Evolutionary conservation across 2,113 vertebrate genomes (phyloP).

Genomic region (Heloderma charlesbogerti): DNA sequence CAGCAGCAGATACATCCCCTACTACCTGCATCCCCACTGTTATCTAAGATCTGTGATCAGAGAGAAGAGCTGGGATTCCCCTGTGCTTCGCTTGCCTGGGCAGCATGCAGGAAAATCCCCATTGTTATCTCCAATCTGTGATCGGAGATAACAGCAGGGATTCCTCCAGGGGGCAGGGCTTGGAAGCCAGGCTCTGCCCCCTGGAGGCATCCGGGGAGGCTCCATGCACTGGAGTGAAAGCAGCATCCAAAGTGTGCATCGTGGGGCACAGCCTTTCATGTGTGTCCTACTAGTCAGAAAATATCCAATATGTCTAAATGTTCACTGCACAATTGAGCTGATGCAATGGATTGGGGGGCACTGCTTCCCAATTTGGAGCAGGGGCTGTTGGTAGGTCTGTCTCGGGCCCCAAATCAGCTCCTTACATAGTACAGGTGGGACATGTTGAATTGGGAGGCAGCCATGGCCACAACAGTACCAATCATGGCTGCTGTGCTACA

Average conservation of each 20-base stretch:
- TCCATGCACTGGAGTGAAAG: too few species aligned
- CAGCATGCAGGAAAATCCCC: too few species aligned
- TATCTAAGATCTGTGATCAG: too few species aligned
- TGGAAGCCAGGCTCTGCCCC: too few species aligned
- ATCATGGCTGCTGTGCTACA: not conserved
- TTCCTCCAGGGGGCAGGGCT: too few species aligned
- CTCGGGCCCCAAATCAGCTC: not conserved
- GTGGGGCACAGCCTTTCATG: not conserved
- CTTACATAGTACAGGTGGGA: not conserved
- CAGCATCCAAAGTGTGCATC: not conserved
- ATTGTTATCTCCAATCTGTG: too few species aligned
- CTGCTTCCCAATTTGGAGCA: not conserved
- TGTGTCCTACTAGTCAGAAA: not conserved
- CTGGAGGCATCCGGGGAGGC: too few species aligned
- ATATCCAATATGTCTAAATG: not conserved
- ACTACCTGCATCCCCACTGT: too few species aligned
- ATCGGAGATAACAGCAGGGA: too few species aligned
- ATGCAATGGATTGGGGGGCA: not conserved
- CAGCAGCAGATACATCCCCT: too few species aligned
- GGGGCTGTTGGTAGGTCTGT: not conserved
- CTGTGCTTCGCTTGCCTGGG: too few species aligned
- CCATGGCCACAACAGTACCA: not conserved
- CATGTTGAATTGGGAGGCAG: not conserved
- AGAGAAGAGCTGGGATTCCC: too few species aligned
- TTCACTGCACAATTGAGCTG: not conserved